Evolutionary conservation across 2,888 invertebrate genomes (phyloP).

Genomic region (Erebia aethiops): DNA sequence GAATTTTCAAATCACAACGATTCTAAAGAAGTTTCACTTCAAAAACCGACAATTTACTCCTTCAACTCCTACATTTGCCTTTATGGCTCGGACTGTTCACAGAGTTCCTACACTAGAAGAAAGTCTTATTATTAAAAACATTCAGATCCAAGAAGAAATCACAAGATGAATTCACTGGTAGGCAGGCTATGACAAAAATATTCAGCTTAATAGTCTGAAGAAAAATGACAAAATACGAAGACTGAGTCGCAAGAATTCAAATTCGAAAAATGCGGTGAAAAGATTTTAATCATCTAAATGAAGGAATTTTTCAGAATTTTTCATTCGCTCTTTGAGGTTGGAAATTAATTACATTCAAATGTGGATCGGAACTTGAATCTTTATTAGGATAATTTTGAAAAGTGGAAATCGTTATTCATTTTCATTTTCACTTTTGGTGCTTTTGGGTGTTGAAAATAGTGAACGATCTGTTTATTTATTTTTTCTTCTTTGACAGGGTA

Average conservation of each 20-base stretch:
- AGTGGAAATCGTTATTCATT: background rate
- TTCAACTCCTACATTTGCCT: too few species aligned
- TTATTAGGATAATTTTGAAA: conserved; percentile 3
- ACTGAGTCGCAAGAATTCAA: conserved; percentile 7
- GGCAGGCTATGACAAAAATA: background rate
- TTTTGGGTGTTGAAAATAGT: too few species aligned
- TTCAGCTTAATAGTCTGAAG: background rate
- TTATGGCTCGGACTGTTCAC: too few species aligned
- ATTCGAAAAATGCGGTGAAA: conserved; percentile 14
- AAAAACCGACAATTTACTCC: too few species aligned
- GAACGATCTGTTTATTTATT: too few species aligned
- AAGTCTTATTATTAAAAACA: background rate
- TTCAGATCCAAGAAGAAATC: background rate
- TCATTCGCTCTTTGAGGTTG: background rate
- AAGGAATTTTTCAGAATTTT: background rate
- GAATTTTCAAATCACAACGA: too few species aligned
- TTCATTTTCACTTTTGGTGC: too few species aligned
- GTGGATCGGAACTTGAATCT: background rate
- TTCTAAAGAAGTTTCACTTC: too few species aligned
- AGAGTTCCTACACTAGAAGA: background rate
- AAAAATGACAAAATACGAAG: background rate
- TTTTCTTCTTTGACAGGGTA: too few species aligned
- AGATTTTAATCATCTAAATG: conserved; percentile 16
- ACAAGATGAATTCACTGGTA: background rate
- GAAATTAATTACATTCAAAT: conserved; percentile 14